Conservation (phyloP, 2,797 vertebrate genomes). For the Pantherophis vulpinus region DNA sequence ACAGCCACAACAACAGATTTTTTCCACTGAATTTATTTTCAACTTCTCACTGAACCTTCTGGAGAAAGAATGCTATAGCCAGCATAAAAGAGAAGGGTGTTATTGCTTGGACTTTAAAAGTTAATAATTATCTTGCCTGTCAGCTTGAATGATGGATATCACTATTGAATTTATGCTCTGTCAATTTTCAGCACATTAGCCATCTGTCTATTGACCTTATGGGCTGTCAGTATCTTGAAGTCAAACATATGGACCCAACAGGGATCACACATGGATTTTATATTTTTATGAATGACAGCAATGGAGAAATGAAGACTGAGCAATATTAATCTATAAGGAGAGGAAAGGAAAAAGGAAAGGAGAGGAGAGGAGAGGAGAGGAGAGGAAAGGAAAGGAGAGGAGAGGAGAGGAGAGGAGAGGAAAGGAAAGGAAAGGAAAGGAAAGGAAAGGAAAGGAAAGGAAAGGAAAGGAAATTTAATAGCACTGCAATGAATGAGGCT, state of each 20-base stretch:
- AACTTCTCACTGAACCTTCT: not conserved
- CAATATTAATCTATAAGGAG: not conserved
- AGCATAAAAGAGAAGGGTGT: not conserved
- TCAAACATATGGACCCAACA: conserved; percentile 27
- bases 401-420: not conserved
- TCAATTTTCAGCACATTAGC: not conserved
- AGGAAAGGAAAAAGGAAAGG: not conserved
- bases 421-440: not conserved
- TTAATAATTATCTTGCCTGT: conserved; percentile 24
- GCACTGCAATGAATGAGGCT: not conserved
- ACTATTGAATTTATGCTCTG: conserved; percentile 28
- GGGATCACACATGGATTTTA: conserved; percentile 24
- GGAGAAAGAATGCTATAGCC: not conserved
- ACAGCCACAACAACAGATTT: not conserved
- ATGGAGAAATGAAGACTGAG: conserved; percentile 11
- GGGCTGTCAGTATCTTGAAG: conserved; percentile 24
- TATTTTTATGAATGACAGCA: conserved; percentile 26
- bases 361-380: not conserved
- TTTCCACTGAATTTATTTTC: not conserved
- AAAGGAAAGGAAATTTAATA: not conserved
- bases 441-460: not conserved
- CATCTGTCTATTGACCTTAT: conserved; percentile 36
- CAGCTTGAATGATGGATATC: conserved; percentile 35
- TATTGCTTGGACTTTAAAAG: conserved; percentile 13
- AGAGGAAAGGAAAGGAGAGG: not conserved